phyloP scores from a whole-genome alignment of 2,888 invertebrate species.

The Chrysolina americana region DNA sequence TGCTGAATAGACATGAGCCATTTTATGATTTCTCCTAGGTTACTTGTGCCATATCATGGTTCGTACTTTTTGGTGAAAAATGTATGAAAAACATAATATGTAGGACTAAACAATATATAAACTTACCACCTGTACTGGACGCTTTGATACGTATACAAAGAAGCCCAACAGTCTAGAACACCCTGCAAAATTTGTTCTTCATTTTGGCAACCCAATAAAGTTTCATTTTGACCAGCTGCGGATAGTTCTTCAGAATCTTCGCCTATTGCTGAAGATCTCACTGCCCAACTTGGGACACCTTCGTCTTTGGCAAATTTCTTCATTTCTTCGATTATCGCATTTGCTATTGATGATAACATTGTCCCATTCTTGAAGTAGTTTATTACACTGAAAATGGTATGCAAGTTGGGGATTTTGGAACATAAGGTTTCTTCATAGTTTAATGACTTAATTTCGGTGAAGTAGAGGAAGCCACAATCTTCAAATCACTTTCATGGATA shows the following conservation, averaged over 20 bases:
- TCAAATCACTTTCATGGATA: too few species aligned
- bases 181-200: slow-evolving; percentile 73
- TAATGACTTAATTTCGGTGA: too few species aligned
- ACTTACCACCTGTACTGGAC: slow-evolving; percentile 83
- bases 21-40: too few species aligned
- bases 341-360: slow-evolving; percentile 63
- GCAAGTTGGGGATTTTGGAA: not conserved
- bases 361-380: slow-evolving; percentile 64
- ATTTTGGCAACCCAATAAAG: slow-evolving; percentile 78
- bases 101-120: not conserved
- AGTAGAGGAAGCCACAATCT: not conserved
- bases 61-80: not conserved
- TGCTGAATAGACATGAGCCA: too few species aligned
- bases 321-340: slow-evolving; percentile 56
- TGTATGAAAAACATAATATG: too few species aligned
- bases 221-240: slow-evolving; percentile 89
- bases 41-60: too few species aligned
- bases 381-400: slow-evolving; percentile 68
- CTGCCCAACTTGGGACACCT: slow-evolving; percentile 72
- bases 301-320: slow-evolving; percentile 54
- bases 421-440: too few species aligned
- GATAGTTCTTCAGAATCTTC: slow-evolving; percentile 87
- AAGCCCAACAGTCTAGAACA: slow-evolving; percentile 85
- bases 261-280: slow-evolving; percentile 80
- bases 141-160: slow-evolving; percentile 83